Base-by-base conservation (phyloP, 1,140 invertebrate species). In the Ylistrum balloti region DNA sequence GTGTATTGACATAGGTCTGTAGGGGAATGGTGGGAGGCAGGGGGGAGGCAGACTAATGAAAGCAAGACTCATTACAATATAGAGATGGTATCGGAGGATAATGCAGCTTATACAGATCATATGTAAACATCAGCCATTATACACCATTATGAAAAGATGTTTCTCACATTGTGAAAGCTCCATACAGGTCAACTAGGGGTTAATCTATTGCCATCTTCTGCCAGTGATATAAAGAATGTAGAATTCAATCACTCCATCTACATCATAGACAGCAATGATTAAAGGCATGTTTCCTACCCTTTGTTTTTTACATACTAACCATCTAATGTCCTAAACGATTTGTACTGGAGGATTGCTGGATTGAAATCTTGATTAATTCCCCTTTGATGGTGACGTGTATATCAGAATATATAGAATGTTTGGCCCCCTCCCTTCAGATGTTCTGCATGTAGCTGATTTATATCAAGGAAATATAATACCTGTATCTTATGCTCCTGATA, bases 11-110 rank as follows among this genome's bases (percentile, higher is more conserved):
- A 74, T 74, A 74, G 56, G n/a, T 74, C 56, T 74, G 28, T 28
- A 74, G 56, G 56, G 45, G 17, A 5, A 22, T 74, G 56, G 17
- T 74, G n/a, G 13, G 56, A n/a, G 56, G 56, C 22, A 28, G 56
- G n/a, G 56, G 56, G 56, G 56, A 2, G 22, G 9, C n/a, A 7
- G 22, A 5, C 56, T 74, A 74, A 74, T 74, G 56, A 74, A 74
- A 74, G 17, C 56, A 74, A 74, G 56, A 74, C 56, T 74, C 56
- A 74, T 74, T 74, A 74, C 56, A 74, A 74, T 74, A 74, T 74
- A 74, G 17, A 9, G 3, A 3, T n/a, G 7, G 56, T 74, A 74
- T 74, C 56, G 22, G 56, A 17, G 56, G 56, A 74, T 74, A 74
- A 28, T 74, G n/a, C 56, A 28, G 17, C 56, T 5, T 74, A 74